phyloP scores from a whole-genome alignment of 2,888 invertebrate species.

The Caenorhabditis afra region DNA sequence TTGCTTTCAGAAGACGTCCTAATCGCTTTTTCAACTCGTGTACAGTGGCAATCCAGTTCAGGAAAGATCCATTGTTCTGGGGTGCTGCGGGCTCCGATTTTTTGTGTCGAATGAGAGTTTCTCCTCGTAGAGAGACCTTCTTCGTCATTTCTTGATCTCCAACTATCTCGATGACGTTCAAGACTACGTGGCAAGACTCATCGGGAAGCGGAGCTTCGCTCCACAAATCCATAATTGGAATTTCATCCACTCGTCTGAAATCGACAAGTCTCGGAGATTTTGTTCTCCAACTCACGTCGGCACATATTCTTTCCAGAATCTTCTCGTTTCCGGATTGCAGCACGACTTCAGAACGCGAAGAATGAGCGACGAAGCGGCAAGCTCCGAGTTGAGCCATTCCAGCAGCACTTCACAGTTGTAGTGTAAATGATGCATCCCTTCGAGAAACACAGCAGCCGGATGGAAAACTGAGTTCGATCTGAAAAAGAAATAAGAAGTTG shows the following conservation, averaged over 20 bases:
- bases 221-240: neutral
- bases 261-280: neutral
- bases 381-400: slow-evolving; percentile 57
- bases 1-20: slow-evolving; percentile 14
- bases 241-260: neutral
- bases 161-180: slow-evolving; percentile 41
- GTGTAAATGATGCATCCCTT: slow-evolving; percentile 32
- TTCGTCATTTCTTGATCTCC: slow-evolving; percentile 39
- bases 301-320: slow-evolving; percentile 21
- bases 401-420: slow-evolving; percentile 45
- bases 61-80: slow-evolving; percentile 24
- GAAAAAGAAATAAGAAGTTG: neutral
- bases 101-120: neutral
- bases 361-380: slow-evolving; percentile 46
- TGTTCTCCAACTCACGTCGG: neutral
- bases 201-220: neutral
- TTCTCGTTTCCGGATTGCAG: slow-evolving; percentile 19
- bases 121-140: neutral
- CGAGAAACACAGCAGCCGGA: slow-evolving; percentile 27
- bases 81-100: neutral
- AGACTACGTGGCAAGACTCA: neutral
- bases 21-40: slow-evolving; percentile 19
- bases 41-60: slow-evolving; percentile 21
- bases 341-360: slow-evolving; percentile 47
- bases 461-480: slow-evolving; percentile 36